Conservation (phyloP, 1,140 invertebrate genomes). For the Panagrolaimus sp. region DNA sequence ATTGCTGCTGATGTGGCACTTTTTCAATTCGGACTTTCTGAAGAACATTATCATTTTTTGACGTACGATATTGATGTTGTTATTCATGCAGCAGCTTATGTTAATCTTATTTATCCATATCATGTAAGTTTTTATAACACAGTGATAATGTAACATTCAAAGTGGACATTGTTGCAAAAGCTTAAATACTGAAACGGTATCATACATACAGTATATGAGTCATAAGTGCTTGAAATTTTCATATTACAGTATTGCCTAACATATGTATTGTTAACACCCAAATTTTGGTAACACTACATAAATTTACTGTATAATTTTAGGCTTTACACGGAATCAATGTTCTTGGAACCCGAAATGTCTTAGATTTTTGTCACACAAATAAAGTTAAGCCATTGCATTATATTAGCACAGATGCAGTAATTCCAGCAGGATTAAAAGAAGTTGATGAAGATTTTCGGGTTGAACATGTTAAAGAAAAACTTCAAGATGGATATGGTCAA, state of each 20-base stretch:
- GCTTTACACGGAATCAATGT: slow-evolving; percentile 64
- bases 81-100: slow-evolving; percentile 64
- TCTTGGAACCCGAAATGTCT: slow-evolving; percentile 63
- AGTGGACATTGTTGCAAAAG: neutral
- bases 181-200: too few species aligned
- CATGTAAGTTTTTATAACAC: slow-evolving; percentile 46
- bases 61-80: slow-evolving; percentile 63
- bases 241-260: too few species aligned
- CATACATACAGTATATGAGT: too few species aligned
- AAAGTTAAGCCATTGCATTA: slow-evolving; percentile 63
- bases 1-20: slow-evolving; percentile 63
- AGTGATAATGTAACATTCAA: neutral
- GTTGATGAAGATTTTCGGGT: slow-evolving; percentile 61
- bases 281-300: neutral
- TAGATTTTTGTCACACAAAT: slow-evolving; percentile 62
- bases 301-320: slow-evolving; percentile 24
- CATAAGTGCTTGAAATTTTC: too few species aligned
- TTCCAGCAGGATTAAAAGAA: slow-evolving; percentile 60
- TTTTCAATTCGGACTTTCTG: slow-evolving; percentile 62
- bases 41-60: slow-evolving; percentile 62
- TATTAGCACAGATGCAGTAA: slow-evolving; percentile 63
- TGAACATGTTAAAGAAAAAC: slow-evolving; percentile 46
- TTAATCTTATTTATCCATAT: slow-evolving; percentile 65
- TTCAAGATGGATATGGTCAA: slow-evolving; percentile 63
- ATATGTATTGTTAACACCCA: too few species aligned